These are phyloP conservation scores for Pagrus major DNA, from an alignment of 2,113 vertebrate species.

Conservation along the genomic window DNA sequence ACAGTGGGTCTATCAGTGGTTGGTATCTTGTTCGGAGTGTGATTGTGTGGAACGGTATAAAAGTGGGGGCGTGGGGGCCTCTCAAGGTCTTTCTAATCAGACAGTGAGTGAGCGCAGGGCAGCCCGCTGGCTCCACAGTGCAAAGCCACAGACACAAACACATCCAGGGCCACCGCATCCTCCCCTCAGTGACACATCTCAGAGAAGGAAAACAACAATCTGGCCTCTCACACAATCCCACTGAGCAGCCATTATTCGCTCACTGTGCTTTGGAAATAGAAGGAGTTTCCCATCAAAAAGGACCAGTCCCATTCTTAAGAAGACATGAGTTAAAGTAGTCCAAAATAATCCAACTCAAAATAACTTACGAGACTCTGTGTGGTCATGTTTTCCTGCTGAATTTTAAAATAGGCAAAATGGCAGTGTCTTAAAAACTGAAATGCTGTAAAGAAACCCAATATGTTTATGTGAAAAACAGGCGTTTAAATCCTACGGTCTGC, in stretches of 20 bases:
- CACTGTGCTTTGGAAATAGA: not conserved
- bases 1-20: not conserved
- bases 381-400: slow-evolving; percentile 25
- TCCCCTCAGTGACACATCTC: slow-evolving; percentile 52
- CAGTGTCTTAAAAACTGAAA: slow-evolving; percentile 11
- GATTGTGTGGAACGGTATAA: slow-evolving; percentile 27
- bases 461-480: slow-evolving; percentile 31
- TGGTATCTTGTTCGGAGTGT: slow-evolving; percentile 8
- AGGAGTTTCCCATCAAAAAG: slow-evolving; percentile 19
- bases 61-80: not conserved
- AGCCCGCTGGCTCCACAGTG: slow-evolving; percentile 25
- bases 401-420: slow-evolving; percentile 17
- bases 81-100: slow-evolving; percentile 42
- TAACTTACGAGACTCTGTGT: slow-evolving; percentile 33
- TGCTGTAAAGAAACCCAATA: slow-evolving; percentile 8
- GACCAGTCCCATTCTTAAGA: not conserved
- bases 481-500: slow-evolving; percentile 31
- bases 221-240: slow-evolving; percentile 32
- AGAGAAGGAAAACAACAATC: slow-evolving; percentile 42
- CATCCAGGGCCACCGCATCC: slow-evolving; percentile 35
- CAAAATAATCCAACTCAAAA: slow-evolving; percentile 24
- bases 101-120: slow-evolving; percentile 34
- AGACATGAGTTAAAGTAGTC: slow-evolving; percentile 19
- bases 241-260: slow-evolving; percentile 14
- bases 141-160: slow-evolving; percentile 60